Base-by-base conservation (phyloP, 2,888 invertebrate species). In the Melanostoma mellinum region DNA sequence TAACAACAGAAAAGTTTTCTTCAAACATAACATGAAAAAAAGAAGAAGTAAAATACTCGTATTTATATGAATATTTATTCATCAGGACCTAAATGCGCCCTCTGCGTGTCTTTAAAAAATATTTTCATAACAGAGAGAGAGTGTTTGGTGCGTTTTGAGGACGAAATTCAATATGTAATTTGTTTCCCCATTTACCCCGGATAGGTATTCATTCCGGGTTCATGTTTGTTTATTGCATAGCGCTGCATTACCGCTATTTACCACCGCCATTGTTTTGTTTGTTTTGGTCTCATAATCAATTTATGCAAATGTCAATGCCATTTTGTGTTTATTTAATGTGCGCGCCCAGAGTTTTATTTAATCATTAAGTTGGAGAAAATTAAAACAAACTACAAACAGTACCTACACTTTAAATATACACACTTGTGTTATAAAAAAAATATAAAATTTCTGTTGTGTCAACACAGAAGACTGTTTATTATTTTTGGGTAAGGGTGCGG, bases 271-370 rank as follows among this genome's bases (percentile, higher is more conserved):
- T 71, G 71, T 71, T 63, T 73, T 82, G 77, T 73, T 82, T 82
- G 69, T 77, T 82, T 82, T 69, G 73, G 46, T 82, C 73, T 78
- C 65, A 82, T 78, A 78, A 74, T 82, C 77, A 78, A 82, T 82
- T 82, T 74, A 82, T 82, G 82, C 73, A 74, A 78, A 82, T 82
- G 77, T 82, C 82, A 82, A 74, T 78, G 82, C 78, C 82, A 82
- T 78, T 69, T 74, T 52, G 36, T 82, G 58, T 82, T 82, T 82
- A 53, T 69, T 73, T 36, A 38, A 63, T 20, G 61, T 61, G 69
- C 46, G 52, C 63, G 38, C 50, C 48, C 20, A 73, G 61, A 76
- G 67, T 30, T 78, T 74, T 44, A 58, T 78, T 73, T 69, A 33
- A 55, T 60, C 44, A 60, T 50, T 60, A 52, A 44, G 44, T 36